Evolutionary conservation across 2,797 vertebrate species (phyloP).

Genomic region (Linurgus olivaceus): DNA sequence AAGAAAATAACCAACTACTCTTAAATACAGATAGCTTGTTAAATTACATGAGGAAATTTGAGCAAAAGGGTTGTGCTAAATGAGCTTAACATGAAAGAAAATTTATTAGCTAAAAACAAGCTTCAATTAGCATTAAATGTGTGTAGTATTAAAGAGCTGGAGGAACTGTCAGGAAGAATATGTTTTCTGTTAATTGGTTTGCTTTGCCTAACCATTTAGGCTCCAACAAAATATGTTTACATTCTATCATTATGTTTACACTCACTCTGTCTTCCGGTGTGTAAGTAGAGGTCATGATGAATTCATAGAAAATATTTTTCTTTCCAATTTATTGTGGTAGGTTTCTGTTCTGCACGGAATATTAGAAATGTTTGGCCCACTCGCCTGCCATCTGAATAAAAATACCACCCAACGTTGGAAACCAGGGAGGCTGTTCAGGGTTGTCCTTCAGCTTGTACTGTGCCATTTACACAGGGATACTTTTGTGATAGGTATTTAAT

Average conservation of each 20-base stretch:
- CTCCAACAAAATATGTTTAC: not conserved
- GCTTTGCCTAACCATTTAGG: not conserved
- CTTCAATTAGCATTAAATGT: not conserved
- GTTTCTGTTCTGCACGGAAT: slow-evolving; percentile 28
- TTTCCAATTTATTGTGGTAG: not conserved
- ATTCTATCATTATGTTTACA: not conserved
- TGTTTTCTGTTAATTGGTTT: slow-evolving; percentile 7
- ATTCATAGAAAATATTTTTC: not conserved
- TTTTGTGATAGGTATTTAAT: not conserved
- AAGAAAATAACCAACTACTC: not conserved
- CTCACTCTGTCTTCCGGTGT: not conserved
- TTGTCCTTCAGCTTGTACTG: accelerated
- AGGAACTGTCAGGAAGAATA: not conserved
- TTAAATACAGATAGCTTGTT: slow-evolving; percentile 45
- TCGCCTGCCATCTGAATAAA: not conserved
- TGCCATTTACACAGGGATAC: not conserved
- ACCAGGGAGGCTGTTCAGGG: not conserved
- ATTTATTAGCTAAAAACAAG: not conserved
- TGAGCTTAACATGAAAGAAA: not conserved
- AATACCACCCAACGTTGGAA: not conserved
- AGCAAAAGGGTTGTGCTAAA: slow-evolving; percentile 31
- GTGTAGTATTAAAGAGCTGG: not conserved
- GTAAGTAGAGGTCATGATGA: not conserved
- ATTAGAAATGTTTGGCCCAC: not conserved
- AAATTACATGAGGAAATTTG: slow-evolving; percentile 64